Evolutionary conservation across 2,797 vertebrate genomes (phyloP).

Genomic region (Pseudochirops cupreus): DNA sequence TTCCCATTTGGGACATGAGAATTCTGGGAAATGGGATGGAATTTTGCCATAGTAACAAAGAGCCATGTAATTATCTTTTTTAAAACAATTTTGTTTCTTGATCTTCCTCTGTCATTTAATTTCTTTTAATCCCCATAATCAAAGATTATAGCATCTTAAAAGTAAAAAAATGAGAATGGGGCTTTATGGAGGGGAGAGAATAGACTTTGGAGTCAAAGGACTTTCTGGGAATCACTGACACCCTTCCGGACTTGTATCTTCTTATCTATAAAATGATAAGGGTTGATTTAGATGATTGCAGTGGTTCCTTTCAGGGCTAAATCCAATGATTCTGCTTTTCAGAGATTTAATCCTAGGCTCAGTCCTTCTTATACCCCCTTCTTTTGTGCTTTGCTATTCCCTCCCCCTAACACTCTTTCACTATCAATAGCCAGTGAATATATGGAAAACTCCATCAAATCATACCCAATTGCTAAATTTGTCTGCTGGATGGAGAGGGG

Average conservation of each 20-base stretch:
- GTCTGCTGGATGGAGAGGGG: neutral
- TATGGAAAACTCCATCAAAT: neutral
- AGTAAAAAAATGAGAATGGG: neutral
- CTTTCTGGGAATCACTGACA: neutral
- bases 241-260: neutral
- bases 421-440: neutral
- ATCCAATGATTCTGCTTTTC: neutral
- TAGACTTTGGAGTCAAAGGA: neutral
- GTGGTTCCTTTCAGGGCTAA: neutral
- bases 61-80: neutral
- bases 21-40: neutral
- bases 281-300: neutral
- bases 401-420: neutral
- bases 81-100: neutral
- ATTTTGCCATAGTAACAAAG: neutral
- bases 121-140: neutral
- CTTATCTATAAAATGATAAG: neutral
- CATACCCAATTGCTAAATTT: neutral
- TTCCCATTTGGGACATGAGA: neutral
- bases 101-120: constrained; percentile 7
- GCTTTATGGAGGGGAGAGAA: neutral
- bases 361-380: neutral
- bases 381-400: neutral
- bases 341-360: neutral
- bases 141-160: neutral